Percentiles rank a stretch among this genome's conserved stretches.
Evolutionary conservation across 35 echinoderm and acorn worm species (phyloP).

Genomic region (Stichopus chloronotus): DNA sequence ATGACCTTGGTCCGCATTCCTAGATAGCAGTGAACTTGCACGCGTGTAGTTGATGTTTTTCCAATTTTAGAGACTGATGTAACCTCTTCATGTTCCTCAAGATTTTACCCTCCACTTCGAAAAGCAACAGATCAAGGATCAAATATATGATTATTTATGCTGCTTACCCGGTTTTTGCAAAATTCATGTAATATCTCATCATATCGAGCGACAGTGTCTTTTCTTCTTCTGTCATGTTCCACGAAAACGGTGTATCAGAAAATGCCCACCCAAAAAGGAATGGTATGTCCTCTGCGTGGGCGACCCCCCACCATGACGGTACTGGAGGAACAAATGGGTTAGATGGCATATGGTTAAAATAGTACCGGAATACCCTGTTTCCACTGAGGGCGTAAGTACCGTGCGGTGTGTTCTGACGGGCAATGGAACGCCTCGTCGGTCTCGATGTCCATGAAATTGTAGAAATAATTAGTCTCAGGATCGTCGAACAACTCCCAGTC

Average conservation of each 20-base stretch:
- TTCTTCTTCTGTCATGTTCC: not conserved
- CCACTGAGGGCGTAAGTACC: conserved; percentile 47
- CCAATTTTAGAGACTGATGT: too few relatives aligned
- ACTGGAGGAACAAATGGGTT: not conserved
- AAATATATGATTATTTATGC: too few relatives aligned
- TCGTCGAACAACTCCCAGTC: conserved; percentile 67
- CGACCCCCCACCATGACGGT: conserved; percentile 18
- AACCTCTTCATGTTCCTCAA: too few relatives aligned
- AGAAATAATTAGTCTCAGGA: conserved; percentile 47
- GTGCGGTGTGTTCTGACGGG: conserved; percentile 36
- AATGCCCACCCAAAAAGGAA: conserved; percentile 53
- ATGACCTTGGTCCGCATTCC: too few relatives aligned
- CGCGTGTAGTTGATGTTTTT: too few relatives aligned
- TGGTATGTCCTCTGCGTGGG: conserved; percentile 41
- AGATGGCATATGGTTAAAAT: conserved; percentile 65
- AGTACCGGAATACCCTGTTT: conserved; percentile 60
- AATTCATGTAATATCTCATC: conserved; percentile 49
- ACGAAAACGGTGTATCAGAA: not conserved
- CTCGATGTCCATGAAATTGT: conserved; percentile 44
- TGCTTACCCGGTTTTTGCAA: conserved; percentile 54
- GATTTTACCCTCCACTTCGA: too few relatives aligned
- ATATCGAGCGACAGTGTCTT: conserved; percentile 1
- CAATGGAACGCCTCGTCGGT: conserved; percentile 64
- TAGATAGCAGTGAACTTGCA: too few relatives aligned
- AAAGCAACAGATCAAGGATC: too few relatives aligned